Conservation (phyloP, 2,888 invertebrate genomes). For the Epistrophe eligans region DNA sequence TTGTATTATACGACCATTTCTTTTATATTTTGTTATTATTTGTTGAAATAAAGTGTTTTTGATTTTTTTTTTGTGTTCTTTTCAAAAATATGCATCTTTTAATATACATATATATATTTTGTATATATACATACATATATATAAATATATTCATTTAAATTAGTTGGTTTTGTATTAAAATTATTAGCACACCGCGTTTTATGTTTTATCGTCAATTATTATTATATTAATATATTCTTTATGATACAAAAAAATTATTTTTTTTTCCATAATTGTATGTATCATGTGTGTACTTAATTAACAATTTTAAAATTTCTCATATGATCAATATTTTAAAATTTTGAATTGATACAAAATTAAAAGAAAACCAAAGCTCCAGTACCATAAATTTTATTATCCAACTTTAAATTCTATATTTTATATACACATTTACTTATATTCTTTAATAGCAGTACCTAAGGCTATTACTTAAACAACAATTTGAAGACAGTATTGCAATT, state of each 20-base stretch:
- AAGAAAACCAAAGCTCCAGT: constrained; percentile 53
- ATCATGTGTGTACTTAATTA: constrained; percentile 30
- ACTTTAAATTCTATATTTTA: constrained; percentile 48
- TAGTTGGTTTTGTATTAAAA: constrained; percentile 60
- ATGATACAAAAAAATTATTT: constrained; percentile 37
- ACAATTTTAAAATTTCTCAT: constrained; percentile 26
- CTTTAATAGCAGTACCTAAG: constrained; percentile 53
- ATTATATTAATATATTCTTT: constrained; percentile 1
- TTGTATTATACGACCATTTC: neutral
- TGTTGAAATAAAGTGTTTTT: constrained; percentile 7
- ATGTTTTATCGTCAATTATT: constrained; percentile 36
- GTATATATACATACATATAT: constrained; percentile 30
- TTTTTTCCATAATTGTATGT: constrained; percentile 2
- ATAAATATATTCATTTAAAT: constrained; percentile 32
- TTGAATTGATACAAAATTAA: constrained; percentile 28
- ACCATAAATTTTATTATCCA: constrained; percentile 50
- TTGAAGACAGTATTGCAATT: constrained; percentile 49
- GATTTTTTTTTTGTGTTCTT: constrained; percentile 17
- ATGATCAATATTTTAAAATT: constrained; percentile 30
- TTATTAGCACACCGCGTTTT: constrained; percentile 48
- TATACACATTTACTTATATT: constrained; percentile 57
- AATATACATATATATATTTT: constrained; percentile 31
- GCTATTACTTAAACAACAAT: constrained; percentile 57
- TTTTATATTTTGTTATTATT: neutral
- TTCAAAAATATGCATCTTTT: constrained; percentile 30